Conservation (phyloP, 2,888 invertebrate genomes). For the Drosophila subsilvestris region DNA sequence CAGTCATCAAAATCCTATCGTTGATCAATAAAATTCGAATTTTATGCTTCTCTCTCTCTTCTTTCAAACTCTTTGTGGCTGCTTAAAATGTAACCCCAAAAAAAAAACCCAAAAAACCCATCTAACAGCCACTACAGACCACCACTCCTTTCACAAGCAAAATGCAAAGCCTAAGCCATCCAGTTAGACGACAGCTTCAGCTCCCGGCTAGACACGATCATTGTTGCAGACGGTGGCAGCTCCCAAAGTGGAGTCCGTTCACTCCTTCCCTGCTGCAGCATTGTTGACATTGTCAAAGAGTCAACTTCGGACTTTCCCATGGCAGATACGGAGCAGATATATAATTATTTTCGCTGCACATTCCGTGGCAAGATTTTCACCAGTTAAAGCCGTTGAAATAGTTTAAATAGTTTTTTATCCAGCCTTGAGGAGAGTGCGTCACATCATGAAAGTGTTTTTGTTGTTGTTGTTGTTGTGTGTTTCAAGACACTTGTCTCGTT, state of each 20-base stretch:
- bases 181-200: conserved; percentile 23
- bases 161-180: conserved; percentile 25
- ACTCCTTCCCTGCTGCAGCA: background rate
- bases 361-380: conserved; percentile 31
- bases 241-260: conserved; percentile 19
- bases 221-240: conserved; percentile 8
- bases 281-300: conserved; percentile 41
- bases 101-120: too few species aligned
- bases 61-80: background rate
- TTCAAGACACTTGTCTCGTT: too few species aligned
- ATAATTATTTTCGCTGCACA: conserved; percentile 44
- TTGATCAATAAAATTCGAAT: background rate
- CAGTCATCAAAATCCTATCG: background rate
- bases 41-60: too few species aligned
- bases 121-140: background rate
- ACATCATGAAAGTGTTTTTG: background rate
- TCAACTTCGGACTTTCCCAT: conserved; percentile 42
- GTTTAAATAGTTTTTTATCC: conserved; percentile 20
- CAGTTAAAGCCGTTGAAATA: conserved; percentile 26
- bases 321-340: conserved; percentile 26
- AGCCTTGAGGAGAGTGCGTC: conserved; percentile 21
- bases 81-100: background rate
- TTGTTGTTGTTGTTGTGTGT: too few species aligned
- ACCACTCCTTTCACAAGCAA: background rate
- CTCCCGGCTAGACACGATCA: conserved; percentile 37